phyloP scores from a whole-genome alignment of 2,888 invertebrate genomes.

The Athrips mouffetella region DNA sequence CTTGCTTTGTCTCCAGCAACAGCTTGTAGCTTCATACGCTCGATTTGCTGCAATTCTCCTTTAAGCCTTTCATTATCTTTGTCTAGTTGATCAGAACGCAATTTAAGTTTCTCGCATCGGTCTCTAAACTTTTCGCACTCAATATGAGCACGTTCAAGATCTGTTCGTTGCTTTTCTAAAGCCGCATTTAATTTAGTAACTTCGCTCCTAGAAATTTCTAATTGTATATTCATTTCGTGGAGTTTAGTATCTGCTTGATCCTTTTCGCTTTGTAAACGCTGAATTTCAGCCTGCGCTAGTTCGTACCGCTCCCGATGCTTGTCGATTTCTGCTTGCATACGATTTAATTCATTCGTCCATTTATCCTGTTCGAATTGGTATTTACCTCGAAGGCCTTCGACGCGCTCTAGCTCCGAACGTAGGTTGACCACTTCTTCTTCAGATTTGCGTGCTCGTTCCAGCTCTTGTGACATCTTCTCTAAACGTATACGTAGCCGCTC shows the following conservation, averaged over 20 bases:
- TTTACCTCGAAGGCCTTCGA: constrained; percentile 84
- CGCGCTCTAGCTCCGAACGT: constrained; percentile 84
- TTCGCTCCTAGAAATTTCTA: constrained; percentile 88
- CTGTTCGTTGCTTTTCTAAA: constrained; percentile 88
- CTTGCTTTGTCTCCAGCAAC: constrained; percentile 81
- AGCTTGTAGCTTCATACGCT: constrained; percentile 84
- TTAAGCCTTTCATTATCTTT: constrained; percentile 76
- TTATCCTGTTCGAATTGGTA: constrained; percentile 78
- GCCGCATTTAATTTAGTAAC: constrained; percentile 84
- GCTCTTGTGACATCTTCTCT: constrained; percentile 88
- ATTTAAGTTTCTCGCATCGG: constrained; percentile 89
- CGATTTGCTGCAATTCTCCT: constrained; percentile 81
- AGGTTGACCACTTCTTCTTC: constrained; percentile 82
- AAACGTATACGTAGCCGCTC: constrained; percentile 88
- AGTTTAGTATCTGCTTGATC: constrained; percentile 83
- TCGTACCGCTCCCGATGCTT: constrained; percentile 88
- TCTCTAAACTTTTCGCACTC: constrained; percentile 94
- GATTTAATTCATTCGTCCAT: constrained; percentile 81
- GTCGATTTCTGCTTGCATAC: constrained; percentile 86
- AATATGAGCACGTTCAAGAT: constrained; percentile 90
- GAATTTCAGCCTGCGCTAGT: constrained; percentile 84
- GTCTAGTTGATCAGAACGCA: constrained; percentile 83
- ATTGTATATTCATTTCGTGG: constrained; percentile 88
- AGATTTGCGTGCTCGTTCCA: constrained; percentile 85
- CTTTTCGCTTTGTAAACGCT: constrained; percentile 80